These are phyloP conservation scores for Clepsis dumicolana DNA, from an alignment of 2,888 invertebrate species.

Conservation along the genomic window DNA sequence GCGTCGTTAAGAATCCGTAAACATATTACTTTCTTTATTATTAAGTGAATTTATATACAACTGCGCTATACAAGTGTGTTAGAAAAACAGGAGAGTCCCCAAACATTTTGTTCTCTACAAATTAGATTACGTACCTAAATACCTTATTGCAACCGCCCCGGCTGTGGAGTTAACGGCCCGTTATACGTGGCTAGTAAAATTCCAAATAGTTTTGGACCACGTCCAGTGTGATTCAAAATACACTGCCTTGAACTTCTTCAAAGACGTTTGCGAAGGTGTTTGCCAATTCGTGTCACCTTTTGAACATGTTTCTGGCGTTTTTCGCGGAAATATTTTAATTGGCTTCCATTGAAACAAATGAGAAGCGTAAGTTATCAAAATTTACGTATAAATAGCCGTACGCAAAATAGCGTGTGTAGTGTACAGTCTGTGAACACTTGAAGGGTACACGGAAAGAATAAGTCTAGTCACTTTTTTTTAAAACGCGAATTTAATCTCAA, in stretches of 20 bases:
- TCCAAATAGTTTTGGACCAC: slow-evolving; percentile 67
- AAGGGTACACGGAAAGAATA: too few species aligned
- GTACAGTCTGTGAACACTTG: too few species aligned
- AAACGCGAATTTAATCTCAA: too few species aligned
- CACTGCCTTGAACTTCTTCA: slow-evolving; percentile 69
- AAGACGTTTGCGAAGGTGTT: slow-evolving; percentile 51
- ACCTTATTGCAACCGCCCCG: slow-evolving; percentile 8
- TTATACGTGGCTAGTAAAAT: slow-evolving; percentile 56
- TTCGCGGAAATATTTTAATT: slow-evolving; percentile 39
- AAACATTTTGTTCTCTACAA: background rate
- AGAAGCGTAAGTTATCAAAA: background rate
- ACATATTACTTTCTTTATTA: background rate
- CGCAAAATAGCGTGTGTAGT: too few species aligned
- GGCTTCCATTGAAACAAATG: slow-evolving; percentile 12
- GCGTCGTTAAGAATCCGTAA: background rate
- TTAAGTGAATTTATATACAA: background rate
- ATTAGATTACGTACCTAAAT: background rate
- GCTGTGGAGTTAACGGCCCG: slow-evolving; percentile 47
- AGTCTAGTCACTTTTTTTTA: too few species aligned
- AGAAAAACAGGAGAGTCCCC: background rate
- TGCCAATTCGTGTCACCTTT: slow-evolving; percentile 52
- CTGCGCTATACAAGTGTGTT: background rate
- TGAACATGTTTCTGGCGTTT: slow-evolving; percentile 51
- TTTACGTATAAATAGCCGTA: too few species aligned
- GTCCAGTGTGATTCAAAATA: slow-evolving; percentile 72